These are phyloP conservation scores for Nasonia longicornis DNA, from an alignment of 1,140 invertebrate genomes.

Conservation along the genomic window DNA sequence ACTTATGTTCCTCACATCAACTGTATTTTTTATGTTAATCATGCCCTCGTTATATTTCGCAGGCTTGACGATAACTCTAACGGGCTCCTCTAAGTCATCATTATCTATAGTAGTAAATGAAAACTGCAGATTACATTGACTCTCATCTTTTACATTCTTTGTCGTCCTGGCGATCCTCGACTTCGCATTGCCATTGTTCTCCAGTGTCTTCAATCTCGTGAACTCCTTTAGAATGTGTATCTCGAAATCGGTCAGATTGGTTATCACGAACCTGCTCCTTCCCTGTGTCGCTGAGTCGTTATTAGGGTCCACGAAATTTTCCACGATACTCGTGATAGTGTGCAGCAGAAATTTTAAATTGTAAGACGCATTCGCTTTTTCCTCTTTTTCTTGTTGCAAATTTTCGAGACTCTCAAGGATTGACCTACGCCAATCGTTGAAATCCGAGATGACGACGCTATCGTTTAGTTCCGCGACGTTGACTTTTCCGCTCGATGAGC, in stretches of 20 bases:
- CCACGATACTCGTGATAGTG: background rate
- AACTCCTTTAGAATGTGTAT: conserved; percentile 21
- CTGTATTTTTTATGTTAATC: background rate
- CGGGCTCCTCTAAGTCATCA: background rate
- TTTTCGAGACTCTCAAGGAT: conserved; percentile 2
- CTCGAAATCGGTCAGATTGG: conserved; percentile 20
- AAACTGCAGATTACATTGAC: background rate
- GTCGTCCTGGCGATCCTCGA: background rate
- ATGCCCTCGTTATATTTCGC: background rate
- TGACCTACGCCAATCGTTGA: conserved; percentile 19
- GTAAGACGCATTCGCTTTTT: background rate
- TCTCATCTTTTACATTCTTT: background rate
- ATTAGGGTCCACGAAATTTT: background rate
- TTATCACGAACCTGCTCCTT: background rate
- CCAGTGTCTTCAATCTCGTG: background rate
- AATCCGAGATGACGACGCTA: background rate
- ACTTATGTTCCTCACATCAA: background rate
- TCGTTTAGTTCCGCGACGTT: background rate
- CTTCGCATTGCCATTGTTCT: background rate
- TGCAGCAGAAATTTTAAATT: conserved; percentile 22
- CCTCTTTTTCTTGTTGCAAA: background rate
- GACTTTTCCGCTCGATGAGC: background rate
- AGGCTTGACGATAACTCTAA: background rate
- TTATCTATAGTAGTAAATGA: background rate
- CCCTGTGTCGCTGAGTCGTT: background rate